Base-by-base conservation (phyloP, 2,113 vertebrate genomes). In the Sceloporus undulatus region DNA sequence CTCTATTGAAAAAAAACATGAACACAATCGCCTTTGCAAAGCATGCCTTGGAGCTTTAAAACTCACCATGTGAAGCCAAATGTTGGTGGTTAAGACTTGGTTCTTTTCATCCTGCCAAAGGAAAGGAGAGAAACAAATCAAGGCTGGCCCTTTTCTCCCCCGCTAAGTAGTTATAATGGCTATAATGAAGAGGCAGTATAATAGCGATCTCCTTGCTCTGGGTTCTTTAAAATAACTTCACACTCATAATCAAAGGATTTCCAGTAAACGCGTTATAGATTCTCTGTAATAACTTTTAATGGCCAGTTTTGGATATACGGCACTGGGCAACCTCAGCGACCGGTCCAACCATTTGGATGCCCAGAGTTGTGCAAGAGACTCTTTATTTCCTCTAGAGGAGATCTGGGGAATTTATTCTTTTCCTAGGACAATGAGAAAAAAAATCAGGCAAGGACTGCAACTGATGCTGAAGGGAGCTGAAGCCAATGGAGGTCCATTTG, bases 61-160 rank as follows among this genome's bases (percentile, higher is more conserved):
- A 96, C 97, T 97, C 93, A 99, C 99, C 98, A 99, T 96, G 79
- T 98, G 97, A 5, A 99, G 96, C 98, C 98, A 99, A 87, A 99
- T 97, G 92, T 99, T 99, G 83, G 98, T 98, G 56, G 98, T 99
- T 92, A 99, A 95, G 87, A 99, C 97, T 96, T 99, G 99, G 93
- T 98, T 99, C 95, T 99, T 99, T 96, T 99, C 98, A 96, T 99
- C 98, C 99, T 99, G 94, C 52, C 66, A 95, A 83, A 62, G 85
- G 23, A 84, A 81, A 85, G 88, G 14, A 27, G 66, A 82, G 77
- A 85, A 91, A 1, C 6, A 79, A 42, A 52, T 70, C 13, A 82
- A 52, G 8, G 38, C 8, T 9, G 70, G 54, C 9, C 9, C 5
- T 75, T 16, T 10, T 76, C 76, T 76, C 59, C 18, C 59, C 13